Evolutionary conservation across 2,888 invertebrate species (phyloP).

Genomic region (Drosophila merina): DNA sequence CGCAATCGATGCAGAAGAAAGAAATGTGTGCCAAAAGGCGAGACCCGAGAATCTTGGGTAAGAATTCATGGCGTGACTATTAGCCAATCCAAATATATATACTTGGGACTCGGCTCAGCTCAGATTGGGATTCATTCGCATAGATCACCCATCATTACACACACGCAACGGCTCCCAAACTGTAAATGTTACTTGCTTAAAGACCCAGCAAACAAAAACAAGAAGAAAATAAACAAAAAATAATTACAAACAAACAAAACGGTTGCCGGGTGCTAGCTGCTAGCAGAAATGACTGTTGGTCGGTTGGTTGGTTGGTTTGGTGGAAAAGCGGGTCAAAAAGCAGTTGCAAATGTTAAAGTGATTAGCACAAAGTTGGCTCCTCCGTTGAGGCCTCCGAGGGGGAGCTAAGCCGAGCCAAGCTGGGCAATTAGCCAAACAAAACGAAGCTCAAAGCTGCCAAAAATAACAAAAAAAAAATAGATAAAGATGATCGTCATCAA

Average conservation of each 20-base stretch:
- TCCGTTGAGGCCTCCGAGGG: slow-evolving; percentile 12
- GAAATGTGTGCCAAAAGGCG: slow-evolving; percentile 19
- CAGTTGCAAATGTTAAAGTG: slow-evolving; percentile 52
- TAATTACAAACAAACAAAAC: slow-evolving; percentile 58
- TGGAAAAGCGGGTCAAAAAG: slow-evolving; percentile 73
- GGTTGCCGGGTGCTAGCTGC: slow-evolving; percentile 29
- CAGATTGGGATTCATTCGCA: slow-evolving; percentile 52
- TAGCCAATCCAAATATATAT: slow-evolving; percentile 49
- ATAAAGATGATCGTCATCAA: slow-evolving; percentile 59
- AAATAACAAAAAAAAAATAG: slow-evolving; percentile 15
- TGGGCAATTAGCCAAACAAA: slow-evolving; percentile 69
- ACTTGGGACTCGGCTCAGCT: slow-evolving; percentile 10
- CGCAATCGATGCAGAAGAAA: neutral
- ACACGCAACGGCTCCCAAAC: slow-evolving; percentile 70
- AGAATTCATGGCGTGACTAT: slow-evolving; percentile 47
- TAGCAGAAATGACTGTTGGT: slow-evolving; percentile 16
- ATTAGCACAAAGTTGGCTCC: slow-evolving; percentile 40
- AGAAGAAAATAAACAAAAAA: slow-evolving; percentile 40
- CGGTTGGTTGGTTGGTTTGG: slow-evolving; percentile 20
- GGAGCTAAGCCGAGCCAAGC: slow-evolving; percentile 34
- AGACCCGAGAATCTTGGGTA: slow-evolving; percentile 16
- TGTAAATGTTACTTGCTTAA: slow-evolving; percentile 66
- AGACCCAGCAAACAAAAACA: slow-evolving; percentile 15
- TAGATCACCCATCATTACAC: slow-evolving; percentile 63
- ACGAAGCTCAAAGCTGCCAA: slow-evolving; percentile 59